Percentiles rank a stretch among this genome's conserved stretches.
phyloP scores from a whole-genome alignment of 2,797 vertebrate genomes.

The Rhinophrynus dorsalis region DNA sequence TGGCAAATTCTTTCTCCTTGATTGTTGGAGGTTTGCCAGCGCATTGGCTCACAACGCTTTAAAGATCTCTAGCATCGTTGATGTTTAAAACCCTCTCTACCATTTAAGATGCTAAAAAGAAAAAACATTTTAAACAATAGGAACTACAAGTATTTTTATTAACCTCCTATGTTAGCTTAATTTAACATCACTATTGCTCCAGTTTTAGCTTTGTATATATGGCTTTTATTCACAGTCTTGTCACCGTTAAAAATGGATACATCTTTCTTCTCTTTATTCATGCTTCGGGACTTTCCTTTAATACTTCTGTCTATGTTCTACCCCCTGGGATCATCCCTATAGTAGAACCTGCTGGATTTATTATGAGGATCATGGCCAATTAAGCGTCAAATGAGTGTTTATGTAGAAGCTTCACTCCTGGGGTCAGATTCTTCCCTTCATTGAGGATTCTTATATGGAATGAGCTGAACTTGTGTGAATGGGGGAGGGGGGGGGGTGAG shows the following conservation, averaged over 20 bases:
- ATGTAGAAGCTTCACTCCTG: neutral
- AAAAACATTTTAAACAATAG: too few species aligned
- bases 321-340: neutral
- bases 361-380: constrained; percentile 4
- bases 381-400: constrained; percentile 15
- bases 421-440: neutral
- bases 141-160: too few species aligned
- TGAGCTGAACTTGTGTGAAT: neutral
- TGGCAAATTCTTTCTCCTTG: too few species aligned
- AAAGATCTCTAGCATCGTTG: too few species aligned
- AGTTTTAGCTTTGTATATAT: too few species aligned
- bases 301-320: neutral
- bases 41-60: too few species aligned
- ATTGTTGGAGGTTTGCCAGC: too few species aligned
- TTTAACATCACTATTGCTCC: too few species aligned
- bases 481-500: too few species aligned
- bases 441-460: neutral
- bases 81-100: too few species aligned
- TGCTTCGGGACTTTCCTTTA: neutral
- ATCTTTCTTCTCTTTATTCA: neutral
- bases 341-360: constrained; percentile 12
- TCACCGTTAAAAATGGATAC: neutral
- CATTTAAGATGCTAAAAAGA: too few species aligned
- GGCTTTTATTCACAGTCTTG: neutral
- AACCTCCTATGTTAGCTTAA: too few species aligned